Conservation (phyloP, 2,113 vertebrate species). For the Numenius arquata region DNA sequence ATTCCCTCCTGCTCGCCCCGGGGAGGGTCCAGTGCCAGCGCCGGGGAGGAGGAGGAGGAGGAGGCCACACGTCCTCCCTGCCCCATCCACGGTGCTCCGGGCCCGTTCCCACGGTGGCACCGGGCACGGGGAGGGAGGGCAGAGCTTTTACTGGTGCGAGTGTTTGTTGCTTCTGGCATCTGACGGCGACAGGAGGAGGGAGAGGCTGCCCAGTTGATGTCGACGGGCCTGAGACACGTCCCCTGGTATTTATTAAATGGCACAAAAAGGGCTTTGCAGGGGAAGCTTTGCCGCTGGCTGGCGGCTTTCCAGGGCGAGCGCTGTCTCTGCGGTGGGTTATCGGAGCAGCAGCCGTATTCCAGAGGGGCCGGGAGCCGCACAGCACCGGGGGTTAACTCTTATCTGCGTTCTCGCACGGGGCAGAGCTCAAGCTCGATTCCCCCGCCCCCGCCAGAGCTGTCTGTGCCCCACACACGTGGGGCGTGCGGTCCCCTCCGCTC, state of each 20-base stretch:
- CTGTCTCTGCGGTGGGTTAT: neutral
- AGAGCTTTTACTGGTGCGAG: neutral
- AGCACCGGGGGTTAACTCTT: neutral
- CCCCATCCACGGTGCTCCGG: rapidly evolving
- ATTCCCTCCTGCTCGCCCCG: neutral
- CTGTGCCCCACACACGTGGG: neutral
- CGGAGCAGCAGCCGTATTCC: neutral
- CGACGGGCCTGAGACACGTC: neutral
- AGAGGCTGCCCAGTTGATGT: neutral
- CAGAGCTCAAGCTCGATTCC: neutral
- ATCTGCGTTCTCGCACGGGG: neutral
- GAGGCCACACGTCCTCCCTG: neutral
- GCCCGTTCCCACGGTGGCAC: neutral
- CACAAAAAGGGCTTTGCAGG: neutral
- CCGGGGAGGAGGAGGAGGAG: neutral
- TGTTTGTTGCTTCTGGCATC: neutral
- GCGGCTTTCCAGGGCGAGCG: neutral
- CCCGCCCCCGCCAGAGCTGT: neutral
- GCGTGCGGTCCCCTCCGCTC: neutral
- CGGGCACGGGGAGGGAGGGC: neutral
- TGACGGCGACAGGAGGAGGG: neutral
- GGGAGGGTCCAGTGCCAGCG: neutral
- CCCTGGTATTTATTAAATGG: neutral
- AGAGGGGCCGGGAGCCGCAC: neutral
- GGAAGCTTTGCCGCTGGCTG: neutral